phyloP scores from a whole-genome alignment of 2,113 vertebrate genomes.

The Gallinago undulata region DNA sequence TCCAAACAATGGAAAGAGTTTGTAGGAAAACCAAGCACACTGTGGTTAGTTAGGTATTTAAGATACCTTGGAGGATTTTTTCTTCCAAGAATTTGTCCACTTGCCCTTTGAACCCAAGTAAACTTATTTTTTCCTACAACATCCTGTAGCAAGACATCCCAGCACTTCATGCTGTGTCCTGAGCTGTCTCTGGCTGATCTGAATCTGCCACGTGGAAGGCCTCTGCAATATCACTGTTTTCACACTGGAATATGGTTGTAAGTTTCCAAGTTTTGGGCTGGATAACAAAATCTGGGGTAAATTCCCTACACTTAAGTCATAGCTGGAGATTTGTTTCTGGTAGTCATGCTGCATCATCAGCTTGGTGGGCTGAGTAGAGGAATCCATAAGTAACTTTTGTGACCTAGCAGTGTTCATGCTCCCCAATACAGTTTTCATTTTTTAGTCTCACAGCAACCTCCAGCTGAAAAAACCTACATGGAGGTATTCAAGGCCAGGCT shows the following conservation, averaged over 20 bases:
- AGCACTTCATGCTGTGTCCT: neutral
- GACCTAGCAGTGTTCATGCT: neutral
- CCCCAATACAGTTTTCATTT: neutral
- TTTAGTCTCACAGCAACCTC: neutral
- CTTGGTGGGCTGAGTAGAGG: neutral
- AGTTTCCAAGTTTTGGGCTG: neutral
- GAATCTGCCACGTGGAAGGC: neutral
- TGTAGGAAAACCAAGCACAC: neutral
- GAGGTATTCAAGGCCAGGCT: too few species aligned
- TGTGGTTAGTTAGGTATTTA: neutral
- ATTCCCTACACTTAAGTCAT: neutral
- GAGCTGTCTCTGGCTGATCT: neutral
- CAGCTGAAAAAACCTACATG: neutral
- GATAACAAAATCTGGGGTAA: neutral
- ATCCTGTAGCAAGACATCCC: neutral
- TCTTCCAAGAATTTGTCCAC: neutral
- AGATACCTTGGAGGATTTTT: neutral
- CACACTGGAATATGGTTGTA: neutral
- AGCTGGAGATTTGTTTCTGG: neutral
- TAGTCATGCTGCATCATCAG: neutral
- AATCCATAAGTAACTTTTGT: neutral
- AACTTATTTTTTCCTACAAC: neutral
- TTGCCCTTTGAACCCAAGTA: neutral
- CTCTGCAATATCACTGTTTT: neutral
- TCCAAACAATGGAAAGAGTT: neutral